These are phyloP conservation scores for Plagodis pulveraria DNA, from an alignment of 2,888 invertebrate species.

Conservation along the genomic window DNA sequence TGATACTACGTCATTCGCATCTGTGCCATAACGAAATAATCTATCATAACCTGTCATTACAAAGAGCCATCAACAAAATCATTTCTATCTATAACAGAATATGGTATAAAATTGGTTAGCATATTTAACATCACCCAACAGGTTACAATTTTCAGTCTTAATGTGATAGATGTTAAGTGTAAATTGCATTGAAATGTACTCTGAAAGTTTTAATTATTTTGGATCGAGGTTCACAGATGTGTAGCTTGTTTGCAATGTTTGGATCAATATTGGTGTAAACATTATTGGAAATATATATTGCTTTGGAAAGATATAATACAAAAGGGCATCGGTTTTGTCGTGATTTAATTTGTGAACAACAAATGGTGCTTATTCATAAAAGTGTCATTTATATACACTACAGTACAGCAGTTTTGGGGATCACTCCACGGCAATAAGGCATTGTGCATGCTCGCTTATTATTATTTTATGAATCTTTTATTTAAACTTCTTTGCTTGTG, in stretches of 20 bases:
- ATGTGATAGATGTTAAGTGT: neutral
- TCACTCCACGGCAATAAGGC: too few relatives aligned
- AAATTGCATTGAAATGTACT: neutral
- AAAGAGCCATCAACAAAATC: neutral
- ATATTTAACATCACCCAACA: neutral
- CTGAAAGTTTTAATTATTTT: constrained; percentile 11
- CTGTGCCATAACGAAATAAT: constrained; percentile 24
- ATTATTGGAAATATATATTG: constrained; percentile 32
- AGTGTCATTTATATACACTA: too few relatives aligned
- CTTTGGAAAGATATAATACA: constrained; percentile 21
- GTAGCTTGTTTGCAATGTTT: constrained; percentile 24
- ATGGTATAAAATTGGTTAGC: constrained; percentile 10
- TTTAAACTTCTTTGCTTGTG: too few relatives aligned
- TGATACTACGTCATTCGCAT: constrained; percentile 28
- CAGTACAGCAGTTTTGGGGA: too few relatives aligned
- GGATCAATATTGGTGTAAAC: constrained; percentile 32
- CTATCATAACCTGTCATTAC: constrained; percentile 24
- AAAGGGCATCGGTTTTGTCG: constrained; percentile 9
- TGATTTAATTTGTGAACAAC: constrained; percentile 12
- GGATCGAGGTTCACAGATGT: constrained; percentile 32
- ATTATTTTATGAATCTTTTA: too few relatives aligned
- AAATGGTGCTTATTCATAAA: constrained; percentile 1
- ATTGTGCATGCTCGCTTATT: too few relatives aligned
- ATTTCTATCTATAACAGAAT: neutral
- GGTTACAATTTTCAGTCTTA: neutral